Evolutionary conservation across 2,888 invertebrate species (phyloP), one percentile per base, ranked within the genome.

Genomic region (Parnassius orleans): DNA sequence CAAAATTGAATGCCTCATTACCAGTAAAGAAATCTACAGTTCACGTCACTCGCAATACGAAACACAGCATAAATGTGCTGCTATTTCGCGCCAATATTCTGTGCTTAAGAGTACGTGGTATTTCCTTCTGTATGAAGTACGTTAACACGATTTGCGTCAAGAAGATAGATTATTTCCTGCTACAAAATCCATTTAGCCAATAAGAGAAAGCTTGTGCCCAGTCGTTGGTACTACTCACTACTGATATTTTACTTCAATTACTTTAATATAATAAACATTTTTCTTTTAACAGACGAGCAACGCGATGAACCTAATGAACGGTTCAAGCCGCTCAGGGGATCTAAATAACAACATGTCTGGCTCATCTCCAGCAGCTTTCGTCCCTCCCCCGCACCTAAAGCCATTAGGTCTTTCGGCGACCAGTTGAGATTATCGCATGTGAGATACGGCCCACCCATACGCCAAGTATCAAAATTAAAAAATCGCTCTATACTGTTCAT

Each of bases 291-390:
- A 92, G 88, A 80, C 87, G 50, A 90, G 81, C 80, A 87, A 86
- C 74, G 81, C 88, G 2, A 88, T 91, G 87, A 79, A 83, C 50
- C 80, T 93, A 74, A 93, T 94, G 90, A 94, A 93, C 80, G 93
- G 91, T 44, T 86, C 90, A 2, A 77, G 84, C 66, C 79, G 89
- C 63, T 85, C 93, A 58, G 94, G 94, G n/a, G 94, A 94, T 79
- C 83, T 94, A 71, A 94, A 94, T 90, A 94, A 94, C 88, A 94
- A 94, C 85, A 94, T 94, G 94, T 93, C 94, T 14, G 93, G 90
- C 68, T 80, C 93, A 66, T 87, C 87, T 33, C 82, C 90, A 52
- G 89, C 90, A 15, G 77, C 87, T 46, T 88, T 87, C 77, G 75
- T 80, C 63, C 82, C 92, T 1, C 93, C 93, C 65, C 84, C 93